Conservation (phyloP, 2,797 vertebrate species). For the Muscicapa comitata region DNA sequence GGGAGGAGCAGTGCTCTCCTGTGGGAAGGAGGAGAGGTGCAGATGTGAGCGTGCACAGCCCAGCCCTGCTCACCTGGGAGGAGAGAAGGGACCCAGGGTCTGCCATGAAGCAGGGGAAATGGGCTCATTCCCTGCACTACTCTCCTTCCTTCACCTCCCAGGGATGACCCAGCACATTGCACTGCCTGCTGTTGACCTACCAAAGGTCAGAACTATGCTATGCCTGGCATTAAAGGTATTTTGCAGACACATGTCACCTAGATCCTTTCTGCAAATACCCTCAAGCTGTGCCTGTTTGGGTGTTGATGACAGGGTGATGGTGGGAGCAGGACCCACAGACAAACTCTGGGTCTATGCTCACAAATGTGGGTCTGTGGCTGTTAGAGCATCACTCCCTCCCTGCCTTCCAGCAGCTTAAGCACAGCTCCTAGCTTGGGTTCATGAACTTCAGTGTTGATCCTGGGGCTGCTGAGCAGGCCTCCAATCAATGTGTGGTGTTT, state of each 20-base stretch:
- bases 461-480: not conserved
- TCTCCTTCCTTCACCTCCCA: not conserved
- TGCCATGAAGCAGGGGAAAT: not conserved
- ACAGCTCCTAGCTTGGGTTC: not conserved
- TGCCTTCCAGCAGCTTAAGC: not conserved
- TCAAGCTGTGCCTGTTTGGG: not conserved
- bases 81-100: not conserved
- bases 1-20: fast-evolving
- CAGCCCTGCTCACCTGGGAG: not conserved
- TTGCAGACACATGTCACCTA: not conserved
- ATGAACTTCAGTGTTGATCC: not conserved
- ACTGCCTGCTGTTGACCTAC: not conserved
- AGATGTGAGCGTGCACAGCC: fast-evolving
- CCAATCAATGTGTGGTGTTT: not conserved
- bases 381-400: not conserved
- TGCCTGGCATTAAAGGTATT: not conserved
- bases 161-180: not conserved
- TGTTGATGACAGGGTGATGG: not conserved
- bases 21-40: not conserved
- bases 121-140: not conserved
- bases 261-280: not conserved
- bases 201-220: not conserved
- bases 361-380: not conserved
- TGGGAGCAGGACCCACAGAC: not conserved
- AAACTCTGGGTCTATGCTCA: not conserved